Percentiles rank a stretch among this genome's conserved stretches.
Evolutionary conservation across 2,113 vertebrate genomes (phyloP).

Genomic region (Cynoglossus semilaevis): DNA sequence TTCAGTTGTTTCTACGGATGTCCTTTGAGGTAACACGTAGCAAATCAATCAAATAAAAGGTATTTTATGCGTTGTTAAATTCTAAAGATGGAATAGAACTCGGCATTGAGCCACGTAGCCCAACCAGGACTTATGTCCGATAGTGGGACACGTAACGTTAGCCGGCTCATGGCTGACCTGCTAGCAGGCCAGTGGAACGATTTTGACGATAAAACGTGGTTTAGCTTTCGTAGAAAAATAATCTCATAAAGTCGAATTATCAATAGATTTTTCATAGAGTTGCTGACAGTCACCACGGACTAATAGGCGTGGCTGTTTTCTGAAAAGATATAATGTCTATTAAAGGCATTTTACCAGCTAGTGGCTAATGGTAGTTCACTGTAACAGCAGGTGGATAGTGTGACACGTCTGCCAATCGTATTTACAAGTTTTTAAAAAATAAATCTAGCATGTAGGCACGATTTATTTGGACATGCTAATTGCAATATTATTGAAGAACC

Average conservation of each 20-base stretch:
- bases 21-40: too few species aligned
- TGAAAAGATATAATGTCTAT: conserved; percentile 17
- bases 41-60: too few species aligned
- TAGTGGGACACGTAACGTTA: conserved; percentile 64
- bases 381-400: conserved; percentile 60
- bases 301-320: conserved; percentile 27
- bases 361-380: conserved; percentile 46
- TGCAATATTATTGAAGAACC: too few species aligned
- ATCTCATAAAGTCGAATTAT: background rate
- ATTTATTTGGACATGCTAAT: too few species aligned
- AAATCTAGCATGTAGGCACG: too few species aligned
- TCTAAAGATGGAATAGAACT: conserved; percentile 14
- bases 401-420: conserved; percentile 54
- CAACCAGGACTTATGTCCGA: conserved; percentile 32
- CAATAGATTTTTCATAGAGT: background rate
- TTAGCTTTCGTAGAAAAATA: background rate
- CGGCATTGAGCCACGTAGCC: conserved; percentile 55
- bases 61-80: too few species aligned
- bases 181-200: conserved; percentile 26
- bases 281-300: background rate
- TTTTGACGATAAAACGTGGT: background rate
- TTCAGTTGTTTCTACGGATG: background rate
- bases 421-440: background rate
- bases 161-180: conserved; percentile 35
- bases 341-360: conserved; percentile 61